Evolutionary conservation across 37 sponge, comb jelly and placozoan species (phyloP), one percentile per base, ranked within the genome.

Genomic region (Ianthella basta): DNA sequence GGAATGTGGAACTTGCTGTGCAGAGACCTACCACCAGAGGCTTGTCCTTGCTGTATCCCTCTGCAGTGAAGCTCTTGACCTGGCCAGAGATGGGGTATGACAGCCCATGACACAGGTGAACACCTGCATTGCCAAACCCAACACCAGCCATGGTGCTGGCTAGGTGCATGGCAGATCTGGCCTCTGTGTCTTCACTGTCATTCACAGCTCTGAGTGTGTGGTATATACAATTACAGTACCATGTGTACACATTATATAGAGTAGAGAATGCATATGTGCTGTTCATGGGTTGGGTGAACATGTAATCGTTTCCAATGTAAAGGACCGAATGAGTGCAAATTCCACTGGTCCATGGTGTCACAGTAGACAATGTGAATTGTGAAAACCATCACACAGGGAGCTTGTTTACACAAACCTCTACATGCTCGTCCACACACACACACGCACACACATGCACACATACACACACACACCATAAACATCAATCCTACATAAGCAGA

Each of bases 81-180:
- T 80, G 73, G 0, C 92, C 90, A 53, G 95, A 89, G 39, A 95
- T 89, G 15, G 92, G 89, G 65, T 92, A 95, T 25, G 95, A 95
- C 88, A 95, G 79, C 4, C 90, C 95, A 83, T 95, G 95, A 15
- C 95, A 87, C 29, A 97, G 70, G 63, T 97, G 97, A 5, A 94
- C 94, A 35, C 97, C 97, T 66, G 92, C 94, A 90, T 90, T 97
- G 23, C 97, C 94, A 87, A 97, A 97, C 72, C 94, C 97, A 10
- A 97, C 82, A 20, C 97, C 97, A 44, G 92, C 92, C 80, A 83
- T 87, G 15, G 82, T 74, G 60, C 92, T 89, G 34, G 97, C 97
- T 25, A 97, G 63, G 63, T 90, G 90, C 97, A 97, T 97, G 53
- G 92, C 88, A 55, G 88, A 81, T 15, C 90, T 67, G 15, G 95